Evolutionary conservation across 2,113 vertebrate species (phyloP).

Genomic region (Setophaga coronata): DNA sequence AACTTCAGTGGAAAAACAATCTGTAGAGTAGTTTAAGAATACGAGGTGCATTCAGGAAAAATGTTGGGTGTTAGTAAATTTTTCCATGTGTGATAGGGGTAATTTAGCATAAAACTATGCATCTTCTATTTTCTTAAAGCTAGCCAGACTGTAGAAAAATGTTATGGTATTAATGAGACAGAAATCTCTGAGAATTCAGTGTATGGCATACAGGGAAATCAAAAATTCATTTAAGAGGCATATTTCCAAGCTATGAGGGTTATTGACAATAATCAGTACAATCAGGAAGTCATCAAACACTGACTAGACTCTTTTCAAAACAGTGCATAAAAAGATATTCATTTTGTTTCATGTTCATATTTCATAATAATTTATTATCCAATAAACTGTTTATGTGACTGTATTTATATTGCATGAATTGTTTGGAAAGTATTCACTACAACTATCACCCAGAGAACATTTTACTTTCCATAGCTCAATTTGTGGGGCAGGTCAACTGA

Average conservation of each 20-base stretch:
- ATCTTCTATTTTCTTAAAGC: background rate
- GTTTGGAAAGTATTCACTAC: background rate
- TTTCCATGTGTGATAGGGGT: background rate
- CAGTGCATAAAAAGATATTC: background rate
- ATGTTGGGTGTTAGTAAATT: background rate
- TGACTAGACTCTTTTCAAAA: background rate
- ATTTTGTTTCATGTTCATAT: background rate
- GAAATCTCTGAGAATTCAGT: background rate
- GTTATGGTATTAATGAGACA: background rate
- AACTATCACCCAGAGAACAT: background rate
- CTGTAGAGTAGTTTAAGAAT: background rate
- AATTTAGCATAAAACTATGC: background rate
- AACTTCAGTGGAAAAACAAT: background rate
- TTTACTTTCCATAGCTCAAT: background rate
- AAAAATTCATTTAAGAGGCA: constrained; percentile 38
- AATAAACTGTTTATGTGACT: background rate
- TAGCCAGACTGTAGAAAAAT: background rate
- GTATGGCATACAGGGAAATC: background rate
- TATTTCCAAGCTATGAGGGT: background rate
- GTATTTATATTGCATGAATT: background rate
- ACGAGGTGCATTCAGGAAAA: background rate
- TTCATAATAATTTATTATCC: background rate
- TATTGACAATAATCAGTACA: background rate
- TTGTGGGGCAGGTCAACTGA: background rate
- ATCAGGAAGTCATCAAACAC: constrained; percentile 8